Evolutionary conservation across 35 echinoderm and acorn worm genomes (phyloP).

Genomic region (Diadema setosum): DNA sequence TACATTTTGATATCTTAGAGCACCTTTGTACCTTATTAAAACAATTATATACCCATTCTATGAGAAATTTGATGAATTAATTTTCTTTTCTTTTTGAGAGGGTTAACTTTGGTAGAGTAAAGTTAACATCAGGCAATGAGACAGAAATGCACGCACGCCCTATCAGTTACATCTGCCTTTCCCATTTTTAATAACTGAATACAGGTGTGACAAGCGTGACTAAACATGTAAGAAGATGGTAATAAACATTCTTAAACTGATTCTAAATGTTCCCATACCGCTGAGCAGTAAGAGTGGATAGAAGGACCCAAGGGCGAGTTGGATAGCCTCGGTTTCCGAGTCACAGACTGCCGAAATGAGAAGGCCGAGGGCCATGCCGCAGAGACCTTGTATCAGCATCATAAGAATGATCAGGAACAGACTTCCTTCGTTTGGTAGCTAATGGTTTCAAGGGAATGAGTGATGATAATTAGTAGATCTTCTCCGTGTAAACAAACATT

Average conservation of each 20-base stretch:
- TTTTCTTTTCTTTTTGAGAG: neutral
- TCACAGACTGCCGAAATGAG: slow-evolving; percentile 81
- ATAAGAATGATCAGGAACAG: slow-evolving; percentile 56
- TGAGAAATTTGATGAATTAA: no score
- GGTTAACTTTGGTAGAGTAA: neutral
- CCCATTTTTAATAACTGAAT: no score
- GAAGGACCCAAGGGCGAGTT: slow-evolving; percentile 85
- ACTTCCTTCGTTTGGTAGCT: slow-evolving; percentile 70
- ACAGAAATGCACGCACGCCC: neutral
- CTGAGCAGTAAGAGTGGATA: slow-evolving; percentile 90
- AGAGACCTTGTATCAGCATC: slow-evolving; percentile 76
- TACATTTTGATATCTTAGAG: no score
- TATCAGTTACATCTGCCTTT: neutral
- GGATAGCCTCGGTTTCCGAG: slow-evolving; percentile 73
- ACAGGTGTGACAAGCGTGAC: neutral
- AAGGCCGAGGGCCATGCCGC: slow-evolving; percentile 87
- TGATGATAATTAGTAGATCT: neutral
- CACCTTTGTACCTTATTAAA: no score
- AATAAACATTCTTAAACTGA: neutral
- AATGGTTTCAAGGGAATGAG: neutral
- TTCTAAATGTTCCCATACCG: slow-evolving; percentile 72
- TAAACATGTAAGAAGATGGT: neutral
- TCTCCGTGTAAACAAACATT: neutral
- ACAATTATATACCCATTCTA: no score
- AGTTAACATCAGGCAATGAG: neutral